Base-by-base conservation (phyloP, 1,140 invertebrate genomes). In the Hestina assimilis region DNA sequence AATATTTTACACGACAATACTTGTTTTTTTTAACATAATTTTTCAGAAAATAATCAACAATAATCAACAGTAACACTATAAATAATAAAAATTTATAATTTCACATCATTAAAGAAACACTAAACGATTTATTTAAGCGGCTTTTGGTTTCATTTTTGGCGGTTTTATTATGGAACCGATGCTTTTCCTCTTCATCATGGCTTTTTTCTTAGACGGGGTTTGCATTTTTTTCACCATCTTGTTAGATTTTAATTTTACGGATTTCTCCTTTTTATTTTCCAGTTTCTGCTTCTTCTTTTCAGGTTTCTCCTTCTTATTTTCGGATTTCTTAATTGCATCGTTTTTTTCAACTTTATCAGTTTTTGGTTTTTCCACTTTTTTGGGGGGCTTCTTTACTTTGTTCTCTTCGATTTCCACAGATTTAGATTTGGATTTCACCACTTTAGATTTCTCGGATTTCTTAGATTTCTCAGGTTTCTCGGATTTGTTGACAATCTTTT, bases 81-180 rank as follows among this genome's bases (percentile, higher is more conserved):
- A 15, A 15, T 17, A 38, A 19, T 15, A 15, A 2, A 21, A 9
- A 46, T 12, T 31, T 9, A 31, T 20, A 21, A 26, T 24, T 24
- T 42, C 33, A 42, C 21, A 23, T 11, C 31, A 31, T 11, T 19
- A 3, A 29, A 9, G 3, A 28, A 26, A 28, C n/a, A 20, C 24
- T 2, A 15, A 11, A 3, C 8, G 29, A 12, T n/a, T 8, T 11
- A 26, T 21, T 20, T 35, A 48, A 2, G 20, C 47, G 2, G 47
- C 33, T 14, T 51, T 78, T 0, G 83, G 83, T 17, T 78, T 83
- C 83, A 87, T 84, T 69, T 79, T 83, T 0, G 83, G 83, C 12
- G 75, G 59, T 63, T 83, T 87, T 21, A 84, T 82, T 0, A 87
- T 83, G 0, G 80, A 79, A 3, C 83, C 82, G 0, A 85, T 77